phyloP scores from a whole-genome alignment of 2,888 invertebrate genomes.

The Endotricha flammealis region DNA sequence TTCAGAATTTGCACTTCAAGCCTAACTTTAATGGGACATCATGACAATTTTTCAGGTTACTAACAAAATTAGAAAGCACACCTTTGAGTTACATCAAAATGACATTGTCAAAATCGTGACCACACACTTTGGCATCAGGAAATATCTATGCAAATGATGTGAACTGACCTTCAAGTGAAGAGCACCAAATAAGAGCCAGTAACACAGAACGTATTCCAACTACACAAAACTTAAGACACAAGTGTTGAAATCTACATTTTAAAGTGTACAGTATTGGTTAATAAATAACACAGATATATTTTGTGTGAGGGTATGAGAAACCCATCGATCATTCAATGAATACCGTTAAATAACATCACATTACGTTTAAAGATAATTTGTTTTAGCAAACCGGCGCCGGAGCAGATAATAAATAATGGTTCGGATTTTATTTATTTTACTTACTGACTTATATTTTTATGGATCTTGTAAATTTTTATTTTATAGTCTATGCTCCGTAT shows the following conservation, averaged over 20 bases:
- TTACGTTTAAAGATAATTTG: conserved; percentile 45
- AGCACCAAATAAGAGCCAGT: conserved; percentile 18
- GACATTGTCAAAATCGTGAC: conserved; percentile 51
- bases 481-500: no score
- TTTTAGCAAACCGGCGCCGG: conserved; percentile 37
- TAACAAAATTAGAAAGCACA: conserved; percentile 28
- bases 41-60: neutral
- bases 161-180: conserved; percentile 51
- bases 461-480: no score
- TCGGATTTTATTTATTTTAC: conserved; percentile 26
- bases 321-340: conserved; percentile 35
- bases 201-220: conserved; percentile 20
- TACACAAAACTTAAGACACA: conserved; percentile 19
- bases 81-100: conserved; percentile 31
- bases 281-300: conserved; percentile 13
- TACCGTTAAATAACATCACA: conserved; percentile 43
- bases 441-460: conserved; percentile 11
- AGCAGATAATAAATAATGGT: conserved; percentile 33
- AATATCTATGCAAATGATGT: conserved; percentile 51
- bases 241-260: conserved; percentile 9
- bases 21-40: no score
- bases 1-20: no score
- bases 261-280: conserved; percentile 1
- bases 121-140: conserved; percentile 42
- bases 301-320: conserved; percentile 22